Percentiles rank a stretch among this genome's conserved stretches.
Conservation (phyloP, 2,797 vertebrate genomes). For the Taeniopygia guttata region DNA sequence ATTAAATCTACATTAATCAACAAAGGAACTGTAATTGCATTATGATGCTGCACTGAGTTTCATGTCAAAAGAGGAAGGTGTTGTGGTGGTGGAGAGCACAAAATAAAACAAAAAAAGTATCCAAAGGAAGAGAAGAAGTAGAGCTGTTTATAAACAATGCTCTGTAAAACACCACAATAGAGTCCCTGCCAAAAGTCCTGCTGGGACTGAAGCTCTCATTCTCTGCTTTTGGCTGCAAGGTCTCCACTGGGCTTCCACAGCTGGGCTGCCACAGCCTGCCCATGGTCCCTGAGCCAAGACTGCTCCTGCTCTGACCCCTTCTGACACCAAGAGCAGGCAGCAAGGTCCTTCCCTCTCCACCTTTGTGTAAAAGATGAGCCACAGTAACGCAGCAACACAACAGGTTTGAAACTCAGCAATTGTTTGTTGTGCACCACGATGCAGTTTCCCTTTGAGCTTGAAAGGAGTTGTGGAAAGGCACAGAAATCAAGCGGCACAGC, state of each 20-base stretch:
- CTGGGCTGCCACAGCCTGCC: background rate
- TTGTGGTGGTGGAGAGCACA: background rate
- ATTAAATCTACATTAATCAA: slow-evolving; percentile 45
- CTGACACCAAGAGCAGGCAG: background rate
- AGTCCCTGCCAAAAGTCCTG: background rate
- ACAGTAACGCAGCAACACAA: background rate
- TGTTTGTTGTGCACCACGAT: background rate
- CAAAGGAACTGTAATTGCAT: background rate
- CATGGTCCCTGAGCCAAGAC: background rate
- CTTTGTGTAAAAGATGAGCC: background rate
- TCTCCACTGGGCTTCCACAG: too few species aligned
- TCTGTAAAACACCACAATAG: background rate
- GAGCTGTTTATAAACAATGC: background rate
- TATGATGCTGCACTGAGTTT: background rate
- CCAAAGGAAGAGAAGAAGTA: background rate
- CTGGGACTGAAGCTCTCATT: background rate
- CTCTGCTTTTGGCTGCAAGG: background rate
- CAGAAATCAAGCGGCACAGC: background rate
- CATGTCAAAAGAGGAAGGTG: background rate
- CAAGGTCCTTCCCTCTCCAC: background rate
- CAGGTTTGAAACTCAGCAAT: background rate
- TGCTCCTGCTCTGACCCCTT: background rate
- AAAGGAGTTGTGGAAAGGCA: background rate
- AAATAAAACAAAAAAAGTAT: background rate
- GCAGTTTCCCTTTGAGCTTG: background rate